phyloP scores from a whole-genome alignment of 2,888 invertebrate genomes.

The Ectropis crepuscularia region DNA sequence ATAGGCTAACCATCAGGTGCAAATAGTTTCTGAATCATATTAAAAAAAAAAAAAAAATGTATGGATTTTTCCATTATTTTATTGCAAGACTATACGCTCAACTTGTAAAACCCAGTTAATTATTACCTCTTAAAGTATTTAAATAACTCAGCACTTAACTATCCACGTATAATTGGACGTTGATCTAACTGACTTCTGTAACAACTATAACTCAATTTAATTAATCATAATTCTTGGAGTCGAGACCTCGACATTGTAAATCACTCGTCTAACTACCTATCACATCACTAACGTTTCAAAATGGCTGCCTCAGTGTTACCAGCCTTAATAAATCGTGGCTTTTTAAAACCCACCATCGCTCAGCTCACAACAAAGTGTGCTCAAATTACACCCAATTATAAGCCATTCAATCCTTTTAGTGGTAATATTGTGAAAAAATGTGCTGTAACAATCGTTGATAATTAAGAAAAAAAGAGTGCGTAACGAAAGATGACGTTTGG shows the following conservation, averaged over 20 bases:
- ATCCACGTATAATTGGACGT: conserved; percentile 35
- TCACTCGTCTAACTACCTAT: conserved; percentile 69
- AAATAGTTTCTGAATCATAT: too few relatives aligned
- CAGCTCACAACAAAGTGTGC: conserved; percentile 72
- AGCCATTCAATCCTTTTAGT: conserved; percentile 80
- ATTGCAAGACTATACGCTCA: background rate
- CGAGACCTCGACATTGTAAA: conserved; percentile 63
- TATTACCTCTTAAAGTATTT: conserved; percentile 3
- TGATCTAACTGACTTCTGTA: conserved; percentile 44
- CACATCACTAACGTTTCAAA: conserved; percentile 55
- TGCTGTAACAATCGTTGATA: conserved; percentile 74
- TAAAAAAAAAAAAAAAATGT: too few relatives aligned
- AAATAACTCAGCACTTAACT: conserved; percentile 18
- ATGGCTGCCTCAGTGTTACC: conserved; percentile 68
- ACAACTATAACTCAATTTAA: conserved; percentile 58
- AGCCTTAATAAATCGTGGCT: conserved; percentile 71
- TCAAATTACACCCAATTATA: conserved; percentile 84
- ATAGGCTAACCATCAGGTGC: too few relatives aligned
- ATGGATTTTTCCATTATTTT: too few relatives aligned
- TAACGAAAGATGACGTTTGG: conserved; percentile 73
- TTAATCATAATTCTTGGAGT: conserved; percentile 70
- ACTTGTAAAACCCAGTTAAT: background rate
- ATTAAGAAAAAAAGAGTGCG: conserved; percentile 78
- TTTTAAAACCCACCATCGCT: conserved; percentile 68
- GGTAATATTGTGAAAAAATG: conserved; percentile 71